Base-by-base conservation (phyloP, 2,797 vertebrate genomes). In the Carduelis carduelis region DNA sequence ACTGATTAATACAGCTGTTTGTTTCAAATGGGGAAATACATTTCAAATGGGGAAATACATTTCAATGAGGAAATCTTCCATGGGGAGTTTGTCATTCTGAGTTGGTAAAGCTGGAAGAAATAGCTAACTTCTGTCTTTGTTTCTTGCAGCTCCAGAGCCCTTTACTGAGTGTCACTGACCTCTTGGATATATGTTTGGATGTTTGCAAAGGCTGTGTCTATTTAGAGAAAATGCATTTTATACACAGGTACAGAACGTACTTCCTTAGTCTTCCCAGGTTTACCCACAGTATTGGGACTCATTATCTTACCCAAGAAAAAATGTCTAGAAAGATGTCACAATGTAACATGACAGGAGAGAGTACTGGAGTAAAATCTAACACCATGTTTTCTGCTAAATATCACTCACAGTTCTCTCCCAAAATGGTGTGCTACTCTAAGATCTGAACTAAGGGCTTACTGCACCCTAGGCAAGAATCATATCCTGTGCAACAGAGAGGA, bases 161-260 rank as follows among this genome's bases (percentile, higher is more conserved):
- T 75, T 86, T 98, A 50, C 96, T 98, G 52, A 96, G 80, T 68
- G 17, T 96, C 75, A 79, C 65, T 76, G 97, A 97, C 61, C 97
- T 98, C n/a, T 75, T 98, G 82, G 97, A 98, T 44, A 94, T 98
- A 83, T 97, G 97, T 92, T 59, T 98, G 87, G 97, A 98, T 94
- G 96, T 98, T 93, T 98, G 98, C 68, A 97, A 97, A 97, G 98
- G 98, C 52, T 98, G 98, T 87, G 97, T 96, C 61, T 98, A 98
- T 95, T 95, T 98, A 91, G 98, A 98, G 69, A 97, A 97, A 90
- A 97, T 98, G 97, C 98, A 93, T 92, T 98, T 98, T 92, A 98
- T 98, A 91, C 98, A 98, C 93, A 98, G 98, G 98, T 98, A 97
- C 26, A 50, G 30, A 71, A 59, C 4, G 44, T 47, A 41, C 30